These are phyloP conservation scores for Parascotia fuliginaria DNA, from an alignment of 2,888 invertebrate genomes.

Conservation along the genomic window DNA sequence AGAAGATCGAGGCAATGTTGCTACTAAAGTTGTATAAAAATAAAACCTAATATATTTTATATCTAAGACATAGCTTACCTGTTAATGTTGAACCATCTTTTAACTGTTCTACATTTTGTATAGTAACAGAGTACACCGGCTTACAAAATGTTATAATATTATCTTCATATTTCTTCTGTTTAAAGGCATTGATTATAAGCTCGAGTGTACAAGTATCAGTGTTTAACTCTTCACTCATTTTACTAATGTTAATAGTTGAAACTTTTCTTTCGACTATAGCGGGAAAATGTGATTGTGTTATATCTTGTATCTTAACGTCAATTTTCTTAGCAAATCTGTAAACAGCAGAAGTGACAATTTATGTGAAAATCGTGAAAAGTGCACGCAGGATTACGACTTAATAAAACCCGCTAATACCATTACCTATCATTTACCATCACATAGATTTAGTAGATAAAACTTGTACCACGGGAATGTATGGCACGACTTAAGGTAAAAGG, in stretches of 20 bases:
- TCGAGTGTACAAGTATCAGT: constrained; percentile 88
- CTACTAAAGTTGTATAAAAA: too few relatives aligned
- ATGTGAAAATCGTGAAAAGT: too few relatives aligned
- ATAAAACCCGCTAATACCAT: too few relatives aligned
- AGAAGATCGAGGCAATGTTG: too few relatives aligned
- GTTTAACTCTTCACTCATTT: constrained; percentile 75
- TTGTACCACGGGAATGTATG: too few relatives aligned
- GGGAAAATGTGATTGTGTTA: constrained; percentile 73
- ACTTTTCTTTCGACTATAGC: constrained; percentile 60
- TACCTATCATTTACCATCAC: too few relatives aligned
- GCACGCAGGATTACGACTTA: too few relatives aligned
- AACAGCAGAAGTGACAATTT: too few relatives aligned
- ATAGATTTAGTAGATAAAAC: too few relatives aligned
- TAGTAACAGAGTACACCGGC: constrained; percentile 91
- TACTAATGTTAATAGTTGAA: constrained; percentile 48
- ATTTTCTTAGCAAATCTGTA: constrained; percentile 78
- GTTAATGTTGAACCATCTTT: constrained; percentile 86
- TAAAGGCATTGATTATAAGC: constrained; percentile 90
- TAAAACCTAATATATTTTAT: too few relatives aligned
- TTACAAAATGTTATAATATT: constrained; percentile 88
- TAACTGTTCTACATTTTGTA: constrained; percentile 89
- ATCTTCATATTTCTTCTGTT: constrained; percentile 90
- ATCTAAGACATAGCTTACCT: too few relatives aligned
- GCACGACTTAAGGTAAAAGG: too few relatives aligned
- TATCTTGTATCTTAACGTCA: constrained; percentile 69